phyloP scores from a whole-genome alignment of 2,113 vertebrate species.

The Etheostoma cragini region DNA sequence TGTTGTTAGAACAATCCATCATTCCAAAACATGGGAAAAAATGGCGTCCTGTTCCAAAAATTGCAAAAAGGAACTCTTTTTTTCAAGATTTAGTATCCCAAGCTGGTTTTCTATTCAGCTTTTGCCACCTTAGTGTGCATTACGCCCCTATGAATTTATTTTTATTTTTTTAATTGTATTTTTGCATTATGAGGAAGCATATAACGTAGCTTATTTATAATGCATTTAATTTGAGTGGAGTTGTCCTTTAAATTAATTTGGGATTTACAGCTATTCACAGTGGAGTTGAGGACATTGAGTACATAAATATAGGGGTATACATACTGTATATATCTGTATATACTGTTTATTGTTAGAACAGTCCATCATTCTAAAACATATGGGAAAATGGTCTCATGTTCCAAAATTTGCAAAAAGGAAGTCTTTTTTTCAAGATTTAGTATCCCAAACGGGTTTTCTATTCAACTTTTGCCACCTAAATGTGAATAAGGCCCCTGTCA shows the following conservation, averaged over 20 bases:
- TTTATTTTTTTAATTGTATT: too few relatives aligned
- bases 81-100: not conserved
- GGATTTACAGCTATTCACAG: too few relatives aligned
- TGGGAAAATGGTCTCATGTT: not conserved
- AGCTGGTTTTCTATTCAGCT: not conserved
- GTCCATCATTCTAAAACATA: not conserved
- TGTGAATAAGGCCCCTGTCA: not conserved
- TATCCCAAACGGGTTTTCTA: not conserved
- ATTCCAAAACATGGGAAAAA: not conserved
- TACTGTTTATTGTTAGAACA: not conserved
- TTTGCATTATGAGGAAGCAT: too few relatives aligned
- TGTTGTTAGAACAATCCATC: not conserved
- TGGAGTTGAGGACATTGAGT: too few relatives aligned
- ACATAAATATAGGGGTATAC: too few relatives aligned
- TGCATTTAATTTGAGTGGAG: too few relatives aligned
- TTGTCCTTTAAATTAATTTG: too few relatives aligned
- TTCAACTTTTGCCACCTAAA: not conserved
- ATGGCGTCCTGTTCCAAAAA: not conserved
- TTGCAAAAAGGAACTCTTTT: not conserved
- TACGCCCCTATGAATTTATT: too few relatives aligned
- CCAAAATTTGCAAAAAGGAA: not conserved
- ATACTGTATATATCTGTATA: too few relatives aligned
- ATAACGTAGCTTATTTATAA: too few relatives aligned
- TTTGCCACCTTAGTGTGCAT: too few relatives aligned
- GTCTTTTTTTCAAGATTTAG: not conserved